phyloP scores from a whole-genome alignment of 2,797 vertebrate species.

The Borostomias antarcticus region DNA sequence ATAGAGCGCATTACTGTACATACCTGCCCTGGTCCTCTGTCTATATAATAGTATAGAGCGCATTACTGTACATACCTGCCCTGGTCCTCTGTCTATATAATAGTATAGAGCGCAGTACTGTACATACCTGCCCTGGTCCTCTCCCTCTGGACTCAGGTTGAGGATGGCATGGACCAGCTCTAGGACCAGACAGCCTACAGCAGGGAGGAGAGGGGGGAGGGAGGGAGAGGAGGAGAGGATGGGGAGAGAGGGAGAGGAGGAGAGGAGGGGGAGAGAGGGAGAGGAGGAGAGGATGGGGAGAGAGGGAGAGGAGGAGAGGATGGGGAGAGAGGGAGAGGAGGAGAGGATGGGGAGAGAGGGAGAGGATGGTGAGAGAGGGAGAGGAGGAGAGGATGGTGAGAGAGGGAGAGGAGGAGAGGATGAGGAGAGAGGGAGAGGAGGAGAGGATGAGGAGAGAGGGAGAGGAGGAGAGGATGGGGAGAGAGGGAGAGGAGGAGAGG shows the following conservation, averaged over 20 bases:
- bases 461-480: too few relatives aligned
- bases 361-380: not conserved
- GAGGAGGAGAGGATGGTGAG: too few relatives aligned
- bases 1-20: too few relatives aligned
- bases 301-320: too few relatives aligned
- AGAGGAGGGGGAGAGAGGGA: not conserved
- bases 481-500: not conserved
- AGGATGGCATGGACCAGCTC: conserved; percentile 96
- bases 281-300: too few relatives aligned
- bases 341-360: not conserved
- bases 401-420: too few relatives aligned
- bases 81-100: too few relatives aligned
- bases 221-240: not conserved
- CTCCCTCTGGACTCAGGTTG: conserved; percentile 90
- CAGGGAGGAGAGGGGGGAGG: not conserved
- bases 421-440: not conserved
- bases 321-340: too few relatives aligned
- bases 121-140: conserved; percentile 85
- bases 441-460: not conserved
- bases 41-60: too few relatives aligned
- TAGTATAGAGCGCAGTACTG: too few relatives aligned
- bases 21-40: too few relatives aligned
- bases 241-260: not conserved
- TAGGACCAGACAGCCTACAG: conserved; percentile 90
- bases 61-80: too few relatives aligned